phyloP scores from a whole-genome alignment of 2,113 vertebrate genomes.

The Grammomys surdaster region DNA sequence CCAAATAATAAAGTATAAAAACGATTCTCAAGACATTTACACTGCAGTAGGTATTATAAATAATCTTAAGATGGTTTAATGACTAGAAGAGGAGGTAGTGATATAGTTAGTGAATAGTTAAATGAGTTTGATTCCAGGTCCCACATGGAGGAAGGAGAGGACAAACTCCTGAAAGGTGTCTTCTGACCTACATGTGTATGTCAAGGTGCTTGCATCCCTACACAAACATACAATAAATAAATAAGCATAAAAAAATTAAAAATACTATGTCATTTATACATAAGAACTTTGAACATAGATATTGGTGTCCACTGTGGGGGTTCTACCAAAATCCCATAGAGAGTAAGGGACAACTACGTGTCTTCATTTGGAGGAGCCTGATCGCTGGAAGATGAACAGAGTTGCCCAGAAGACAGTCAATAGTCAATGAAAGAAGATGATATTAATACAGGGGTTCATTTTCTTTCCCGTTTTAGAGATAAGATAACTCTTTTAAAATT shows the following conservation, averaged over 20 bases:
- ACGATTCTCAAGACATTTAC: not conserved
- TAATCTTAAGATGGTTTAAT: not conserved
- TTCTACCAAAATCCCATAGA: not conserved
- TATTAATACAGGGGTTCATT: not conserved
- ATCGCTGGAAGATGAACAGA: not conserved
- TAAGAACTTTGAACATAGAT: not conserved
- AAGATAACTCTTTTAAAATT: not conserved
- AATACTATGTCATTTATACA: not conserved
- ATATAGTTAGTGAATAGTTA: not conserved
- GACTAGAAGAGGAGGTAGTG: no score
- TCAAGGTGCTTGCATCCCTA: not conserved
- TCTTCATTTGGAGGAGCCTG: not conserved
- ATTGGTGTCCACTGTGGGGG: not conserved
- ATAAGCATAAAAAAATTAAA: not conserved
- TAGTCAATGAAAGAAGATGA: not conserved
- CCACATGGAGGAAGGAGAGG: not conserved
- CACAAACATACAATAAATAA: not conserved
- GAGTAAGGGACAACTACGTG: not conserved
- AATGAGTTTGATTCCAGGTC: not conserved
- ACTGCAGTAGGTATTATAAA: not conserved
- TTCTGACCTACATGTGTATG: not conserved
- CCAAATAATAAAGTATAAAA: not conserved
- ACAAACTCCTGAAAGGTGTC: not conserved
- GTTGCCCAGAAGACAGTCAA: not conserved
- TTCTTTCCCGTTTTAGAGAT: not conserved